Conservation (phyloP, 2,888 invertebrate species). For the Himalopsyche anomala region DNA sequence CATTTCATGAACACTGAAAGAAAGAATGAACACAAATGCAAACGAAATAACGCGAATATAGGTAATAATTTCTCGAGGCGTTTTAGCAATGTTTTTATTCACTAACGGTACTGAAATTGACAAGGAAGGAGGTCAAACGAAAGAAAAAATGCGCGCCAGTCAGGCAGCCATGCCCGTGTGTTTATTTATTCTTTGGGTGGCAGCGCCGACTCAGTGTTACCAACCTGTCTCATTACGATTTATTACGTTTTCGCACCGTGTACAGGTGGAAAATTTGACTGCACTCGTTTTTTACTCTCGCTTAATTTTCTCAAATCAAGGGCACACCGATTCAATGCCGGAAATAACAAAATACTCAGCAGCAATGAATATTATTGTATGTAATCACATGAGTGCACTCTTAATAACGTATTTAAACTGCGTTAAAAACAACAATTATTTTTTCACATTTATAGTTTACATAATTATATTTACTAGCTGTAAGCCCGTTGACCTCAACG, state of each 20-base stretch:
- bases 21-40: not conserved
- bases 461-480: no score
- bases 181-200: not conserved
- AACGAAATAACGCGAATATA: not conserved
- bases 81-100: conserved; percentile 8
- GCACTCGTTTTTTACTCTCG: no score
- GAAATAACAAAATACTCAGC: no score
- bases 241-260: conserved; percentile 16
- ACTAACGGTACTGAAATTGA: conserved; percentile 4
- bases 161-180: not conserved
- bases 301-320: no score
- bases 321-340: no score
- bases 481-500: no score
- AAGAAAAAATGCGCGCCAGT: conserved; percentile 17
- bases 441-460: no score
- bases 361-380: no score
- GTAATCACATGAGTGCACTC: no score
- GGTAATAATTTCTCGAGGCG: not conserved
- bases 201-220: conserved; percentile 9
- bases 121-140: conserved; percentile 31
- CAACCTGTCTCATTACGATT: not conserved
- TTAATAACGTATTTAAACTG: no score
- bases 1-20: not conserved
- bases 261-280: conserved; percentile 1
- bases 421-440: no score